phyloP scores from a whole-genome alignment of 2,888 invertebrate species.

The Sarcophaga carnaria region DNA sequence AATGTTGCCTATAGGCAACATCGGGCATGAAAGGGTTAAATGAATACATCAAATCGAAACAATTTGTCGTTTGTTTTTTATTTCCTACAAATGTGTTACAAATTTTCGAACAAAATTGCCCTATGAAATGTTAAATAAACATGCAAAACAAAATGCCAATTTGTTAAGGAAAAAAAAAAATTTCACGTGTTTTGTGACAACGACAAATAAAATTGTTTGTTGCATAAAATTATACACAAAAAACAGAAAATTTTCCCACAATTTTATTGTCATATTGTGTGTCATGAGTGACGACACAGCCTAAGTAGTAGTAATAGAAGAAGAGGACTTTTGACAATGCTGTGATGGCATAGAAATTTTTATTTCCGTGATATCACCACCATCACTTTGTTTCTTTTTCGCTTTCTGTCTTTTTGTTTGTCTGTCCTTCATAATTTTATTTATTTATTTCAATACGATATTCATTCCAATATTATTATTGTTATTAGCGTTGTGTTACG shows the following conservation, averaged over 20 bases:
- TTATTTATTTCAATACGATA: neutral
- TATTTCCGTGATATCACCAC: constrained; percentile 17
- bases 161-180: no score
- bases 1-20: no score
- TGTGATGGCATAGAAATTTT: neutral
- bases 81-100: neutral
- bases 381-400: neutral
- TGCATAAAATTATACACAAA: neutral
- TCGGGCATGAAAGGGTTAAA: no score
- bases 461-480: no score
- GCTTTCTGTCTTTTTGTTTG: no score
- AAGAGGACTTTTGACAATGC: no score
- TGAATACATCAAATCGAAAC: no score
- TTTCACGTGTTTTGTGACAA: constrained; percentile 8
- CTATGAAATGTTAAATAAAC: constrained; percentile 23
- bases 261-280: neutral
- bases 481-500: no score
- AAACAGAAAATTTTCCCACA: neutral
- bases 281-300: neutral
- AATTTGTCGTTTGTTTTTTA: no score
- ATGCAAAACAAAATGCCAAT: constrained; percentile 26
- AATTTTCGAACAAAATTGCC: neutral
- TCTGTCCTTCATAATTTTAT: neutral
- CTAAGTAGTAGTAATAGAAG: no score
- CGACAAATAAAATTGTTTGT: neutral